A percentile compares a stretch with the other conserved stretches of the same genome.
Evolutionary conservation across 1,140 invertebrate species (phyloP).

Genomic region (Anastrepha ludens): DNA sequence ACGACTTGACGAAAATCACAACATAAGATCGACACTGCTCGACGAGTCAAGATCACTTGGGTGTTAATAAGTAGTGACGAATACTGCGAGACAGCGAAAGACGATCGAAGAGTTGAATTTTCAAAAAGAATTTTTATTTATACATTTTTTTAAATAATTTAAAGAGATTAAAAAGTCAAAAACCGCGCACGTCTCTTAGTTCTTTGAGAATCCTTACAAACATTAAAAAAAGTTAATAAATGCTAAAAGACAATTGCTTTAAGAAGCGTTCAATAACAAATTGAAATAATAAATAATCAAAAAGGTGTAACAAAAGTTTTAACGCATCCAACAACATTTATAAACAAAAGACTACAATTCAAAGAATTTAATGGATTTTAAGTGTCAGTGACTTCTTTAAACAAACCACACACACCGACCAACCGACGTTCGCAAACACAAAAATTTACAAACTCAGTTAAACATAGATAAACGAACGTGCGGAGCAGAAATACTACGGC

Average conservation of each 20-base stretch:
- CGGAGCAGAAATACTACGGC: slow-evolving; percentile 32
- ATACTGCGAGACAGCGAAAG: not conserved
- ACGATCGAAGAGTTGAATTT: slow-evolving; percentile 37
- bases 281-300: not conserved
- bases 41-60: slow-evolving; percentile 59
- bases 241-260: slow-evolving; percentile 31
- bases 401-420: not conserved
- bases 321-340: slow-evolving; percentile 59
- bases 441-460: slow-evolving; percentile 23
- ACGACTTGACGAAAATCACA: slow-evolving; percentile 68
- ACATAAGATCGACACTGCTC: slow-evolving; percentile 74
- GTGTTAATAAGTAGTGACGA: not conserved
- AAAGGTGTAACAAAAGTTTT: not conserved
- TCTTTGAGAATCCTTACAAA: not conserved
- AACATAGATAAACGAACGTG: slow-evolving; percentile 33
- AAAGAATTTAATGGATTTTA: slow-evolving; percentile 63
- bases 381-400: slow-evolving; percentile 71
- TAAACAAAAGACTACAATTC: slow-evolving; percentile 62
- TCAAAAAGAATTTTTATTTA: not conserved
- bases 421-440: slow-evolving; percentile 31
- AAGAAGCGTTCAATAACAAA: not conserved
- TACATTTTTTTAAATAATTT: not conserved
- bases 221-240: not conserved
- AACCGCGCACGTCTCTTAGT: not conserved
- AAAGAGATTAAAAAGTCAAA: not conserved